Evolutionary conservation across 2,113 vertebrate genomes (phyloP).

Genomic region (Pungitius pungitius): DNA sequence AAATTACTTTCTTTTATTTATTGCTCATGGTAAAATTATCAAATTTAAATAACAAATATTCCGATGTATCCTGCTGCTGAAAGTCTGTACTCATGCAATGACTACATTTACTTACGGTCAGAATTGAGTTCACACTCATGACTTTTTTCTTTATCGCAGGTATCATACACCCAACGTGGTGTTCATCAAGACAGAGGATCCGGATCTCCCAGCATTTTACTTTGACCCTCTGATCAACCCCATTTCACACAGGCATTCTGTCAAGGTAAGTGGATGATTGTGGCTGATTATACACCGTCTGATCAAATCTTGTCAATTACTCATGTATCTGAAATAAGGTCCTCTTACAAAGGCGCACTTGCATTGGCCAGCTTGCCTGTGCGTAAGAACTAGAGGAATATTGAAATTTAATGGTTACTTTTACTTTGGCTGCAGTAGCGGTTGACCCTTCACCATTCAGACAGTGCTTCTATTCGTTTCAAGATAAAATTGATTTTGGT

Average conservation of each 20-base stretch:
- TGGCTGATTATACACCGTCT: neutral
- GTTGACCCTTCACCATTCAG: constrained; percentile 34
- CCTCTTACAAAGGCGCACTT: constrained; percentile 73
- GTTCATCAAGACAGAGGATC: constrained; percentile 99
- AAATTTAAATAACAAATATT: neutral
- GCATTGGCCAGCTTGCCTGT: constrained; percentile 66
- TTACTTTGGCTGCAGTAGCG: constrained; percentile 54
- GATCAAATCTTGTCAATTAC: neutral
- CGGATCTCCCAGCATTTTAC: constrained; percentile 98
- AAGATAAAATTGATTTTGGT: neutral
- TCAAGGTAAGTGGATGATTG: constrained; percentile 86
- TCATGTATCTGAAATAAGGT: neutral
- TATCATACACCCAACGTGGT: constrained; percentile 99
- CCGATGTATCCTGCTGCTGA: neutral
- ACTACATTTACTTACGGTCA: neutral
- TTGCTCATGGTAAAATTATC: neutral
- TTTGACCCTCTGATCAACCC: constrained; percentile 98
- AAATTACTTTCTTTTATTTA: neutral
- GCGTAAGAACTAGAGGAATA: constrained; percentile 71
- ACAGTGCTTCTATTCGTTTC: constrained; percentile 21
- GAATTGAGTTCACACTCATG: neutral
- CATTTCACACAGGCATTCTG: constrained; percentile 97
- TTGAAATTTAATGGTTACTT: constrained; percentile 55
- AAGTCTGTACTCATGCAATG: too few relatives aligned
- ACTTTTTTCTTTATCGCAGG: constrained; percentile 75